Conservation (phyloP, 2,113 vertebrate genomes). For the Epinephelus cyanopodus region DNA sequence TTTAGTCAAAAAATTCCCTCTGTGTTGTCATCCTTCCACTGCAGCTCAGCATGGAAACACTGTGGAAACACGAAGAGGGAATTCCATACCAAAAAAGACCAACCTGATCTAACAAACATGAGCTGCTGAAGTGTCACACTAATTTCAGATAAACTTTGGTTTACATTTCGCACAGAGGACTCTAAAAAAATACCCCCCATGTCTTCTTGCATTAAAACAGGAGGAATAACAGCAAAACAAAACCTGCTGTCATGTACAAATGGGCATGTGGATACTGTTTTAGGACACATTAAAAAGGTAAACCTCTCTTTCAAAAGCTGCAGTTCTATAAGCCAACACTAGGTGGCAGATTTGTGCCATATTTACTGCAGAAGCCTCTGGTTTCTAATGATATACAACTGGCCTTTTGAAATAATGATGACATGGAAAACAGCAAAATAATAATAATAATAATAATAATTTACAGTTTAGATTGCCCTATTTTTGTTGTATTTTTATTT, state of each 20-base stretch:
- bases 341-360: slow-evolving; percentile 67
- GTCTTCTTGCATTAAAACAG: background rate
- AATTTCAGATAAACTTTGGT: background rate
- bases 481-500: background rate
- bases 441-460: background rate
- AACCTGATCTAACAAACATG: background rate
- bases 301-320: slow-evolving; percentile 27
- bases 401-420: background rate
- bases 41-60: background rate
- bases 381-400: background rate
- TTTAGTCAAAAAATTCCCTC: background rate
- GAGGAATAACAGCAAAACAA: slow-evolving; percentile 14
- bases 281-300: background rate
- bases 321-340: slow-evolving; percentile 63
- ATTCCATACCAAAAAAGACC: background rate
- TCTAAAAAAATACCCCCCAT: background rate
- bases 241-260: background rate
- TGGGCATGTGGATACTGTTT: background rate
- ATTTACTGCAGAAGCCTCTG: slow-evolving; percentile 13
- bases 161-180: background rate
- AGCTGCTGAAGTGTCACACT: background rate
- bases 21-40: background rate
- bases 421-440: background rate
- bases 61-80: background rate
- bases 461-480: background rate